phyloP scores from a whole-genome alignment of 2,888 invertebrate genomes.

The Biston stratarius region DNA sequence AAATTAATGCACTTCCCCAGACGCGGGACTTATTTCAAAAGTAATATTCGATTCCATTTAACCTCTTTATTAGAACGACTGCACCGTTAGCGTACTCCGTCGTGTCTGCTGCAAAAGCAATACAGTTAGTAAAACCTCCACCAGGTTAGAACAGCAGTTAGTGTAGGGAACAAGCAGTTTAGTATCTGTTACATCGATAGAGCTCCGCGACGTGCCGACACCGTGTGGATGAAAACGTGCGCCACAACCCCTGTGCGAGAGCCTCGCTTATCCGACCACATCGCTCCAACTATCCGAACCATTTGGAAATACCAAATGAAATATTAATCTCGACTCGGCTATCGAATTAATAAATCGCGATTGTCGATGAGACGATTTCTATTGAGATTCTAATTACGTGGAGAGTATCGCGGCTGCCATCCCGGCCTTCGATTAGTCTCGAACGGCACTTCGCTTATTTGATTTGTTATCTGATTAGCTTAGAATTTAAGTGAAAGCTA shows the following conservation, averaged over 20 bases:
- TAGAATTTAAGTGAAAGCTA: slow-evolving; percentile 67
- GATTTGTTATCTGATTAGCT: slow-evolving; percentile 71
- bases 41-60: background rate
- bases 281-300: slow-evolving; percentile 61
- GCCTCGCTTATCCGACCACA: slow-evolving; percentile 82
- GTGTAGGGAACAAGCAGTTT: slow-evolving; percentile 55
- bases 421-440: slow-evolving; percentile 64
- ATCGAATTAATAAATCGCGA: slow-evolving; percentile 78
- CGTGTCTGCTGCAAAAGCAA: slow-evolving; percentile 36
- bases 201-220: slow-evolving; percentile 57
- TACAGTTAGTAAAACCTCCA: slow-evolving; percentile 47
- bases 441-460: slow-evolving; percentile 58
- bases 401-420: slow-evolving; percentile 63
- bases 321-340: slow-evolving; percentile 68
- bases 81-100: slow-evolving; percentile 28
- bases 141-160: slow-evolving; percentile 50
- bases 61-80: background rate
- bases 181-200: slow-evolving; percentile 59
- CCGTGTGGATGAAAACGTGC: slow-evolving; percentile 60
- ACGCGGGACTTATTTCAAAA: slow-evolving; percentile 10
- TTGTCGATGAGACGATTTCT: slow-evolving; percentile 74
- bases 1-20: slow-evolving; percentile 33
- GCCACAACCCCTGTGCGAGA: slow-evolving; percentile 77
- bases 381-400: slow-evolving; percentile 77
- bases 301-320: slow-evolving; percentile 70